These are phyloP conservation scores for Gastrophysa polygoni DNA, from an alignment of 2,888 invertebrate species.

Conservation along the genomic window DNA sequence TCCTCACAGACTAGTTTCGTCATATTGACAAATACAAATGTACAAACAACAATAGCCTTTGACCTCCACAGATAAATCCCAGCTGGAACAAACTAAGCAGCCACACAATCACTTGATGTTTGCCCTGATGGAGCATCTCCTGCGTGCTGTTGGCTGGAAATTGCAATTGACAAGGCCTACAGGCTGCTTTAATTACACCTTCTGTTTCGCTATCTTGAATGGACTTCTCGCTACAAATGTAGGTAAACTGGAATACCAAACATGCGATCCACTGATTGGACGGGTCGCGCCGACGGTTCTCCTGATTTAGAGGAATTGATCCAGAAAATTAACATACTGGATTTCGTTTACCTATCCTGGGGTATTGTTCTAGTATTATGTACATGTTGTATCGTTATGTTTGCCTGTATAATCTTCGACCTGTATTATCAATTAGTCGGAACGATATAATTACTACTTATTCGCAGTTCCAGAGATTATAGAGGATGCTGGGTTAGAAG, in stretches of 20 bases:
- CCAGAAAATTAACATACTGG: neutral
- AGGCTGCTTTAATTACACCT: constrained; percentile 12
- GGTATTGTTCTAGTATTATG: too few relatives aligned
- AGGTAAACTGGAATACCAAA: neutral
- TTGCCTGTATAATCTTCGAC: too few relatives aligned
- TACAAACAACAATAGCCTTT: constrained; percentile 4
- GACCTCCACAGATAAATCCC: neutral
- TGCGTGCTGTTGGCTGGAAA: constrained; percentile 6
- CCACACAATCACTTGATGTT: neutral
- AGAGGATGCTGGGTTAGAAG: too few relatives aligned
- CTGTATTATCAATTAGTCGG: too few relatives aligned
- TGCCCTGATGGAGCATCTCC: neutral
- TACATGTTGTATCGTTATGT: neutral
- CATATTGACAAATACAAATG: too few relatives aligned
- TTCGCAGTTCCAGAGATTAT: too few relatives aligned
- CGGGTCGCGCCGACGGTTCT: too few relatives aligned
- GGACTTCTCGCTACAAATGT: neutral
- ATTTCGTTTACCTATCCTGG: too few relatives aligned
- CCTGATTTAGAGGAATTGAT: neutral
- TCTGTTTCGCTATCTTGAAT: constrained; percentile 11
- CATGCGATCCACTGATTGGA: neutral
- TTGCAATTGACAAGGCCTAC: constrained; percentile 22
- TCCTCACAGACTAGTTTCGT: too few relatives aligned
- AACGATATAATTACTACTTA: too few relatives aligned
- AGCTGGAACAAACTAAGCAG: neutral